Base-by-base conservation (phyloP, 1,140 invertebrate species). In the Drosophila rhopaloa region DNA sequence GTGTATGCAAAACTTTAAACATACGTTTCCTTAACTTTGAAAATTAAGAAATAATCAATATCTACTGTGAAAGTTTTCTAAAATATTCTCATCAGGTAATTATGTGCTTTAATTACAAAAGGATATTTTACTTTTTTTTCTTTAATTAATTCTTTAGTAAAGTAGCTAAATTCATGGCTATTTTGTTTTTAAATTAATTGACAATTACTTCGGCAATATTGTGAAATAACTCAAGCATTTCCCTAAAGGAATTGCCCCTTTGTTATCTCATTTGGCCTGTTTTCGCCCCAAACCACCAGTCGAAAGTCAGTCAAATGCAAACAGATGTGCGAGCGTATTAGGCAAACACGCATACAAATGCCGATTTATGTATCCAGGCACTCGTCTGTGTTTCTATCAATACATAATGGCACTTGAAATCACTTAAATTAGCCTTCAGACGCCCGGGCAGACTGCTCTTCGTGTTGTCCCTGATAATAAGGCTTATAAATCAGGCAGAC, bases 331-430 rank as follows among this genome's bases (percentile, higher is more conserved):
- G 7, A 19, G 19, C 19, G 29, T 37, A 38, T 61, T 60, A n/a
- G 41, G 7, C 43, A 40, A 46, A 62, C 41, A 66, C 32, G 24
- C 44, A 35, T 41, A 47, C 38, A 44, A 38, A 61, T 47, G n/a
- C 14, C 29, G 32, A 47, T 27, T 38, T 35, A 27, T 51, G 46
- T 43, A 9, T 35, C 16, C 8, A 29, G 16, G 24, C 24, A 46
- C 27, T 50, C 19, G 32, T n/a, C 19, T n/a, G 66, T 68, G 65
- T 29, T 71, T 58, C 68, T 71, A 58, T 72, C 68, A 73, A 73
- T 73, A 73, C 37, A 44, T 73, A 73, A 73, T 73, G 70, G 27
- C 70, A 73, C 68, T 73, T 40, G 35, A 73, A 73, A 73, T 61
- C 67, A 73, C 67, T 73, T 73, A 73, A 73, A 73, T 73, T 72